These are phyloP conservation scores for Diarsia brunnea DNA, from an alignment of 2,888 invertebrate genomes.

Conservation along the genomic window DNA sequence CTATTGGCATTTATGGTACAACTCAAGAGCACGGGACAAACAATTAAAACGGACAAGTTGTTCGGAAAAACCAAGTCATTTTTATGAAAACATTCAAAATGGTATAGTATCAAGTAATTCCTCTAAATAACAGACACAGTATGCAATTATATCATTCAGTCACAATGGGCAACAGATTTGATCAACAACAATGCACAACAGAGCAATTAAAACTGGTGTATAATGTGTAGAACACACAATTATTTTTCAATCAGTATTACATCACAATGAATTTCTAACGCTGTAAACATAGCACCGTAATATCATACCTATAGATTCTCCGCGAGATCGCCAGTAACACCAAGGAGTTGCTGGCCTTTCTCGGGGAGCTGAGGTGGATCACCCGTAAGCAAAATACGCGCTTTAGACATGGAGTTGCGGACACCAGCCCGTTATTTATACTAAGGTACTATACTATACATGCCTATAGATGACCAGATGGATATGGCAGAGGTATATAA, in stretches of 20 bases:
- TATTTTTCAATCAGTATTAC: constrained; percentile 14
- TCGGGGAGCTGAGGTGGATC: too few species aligned
- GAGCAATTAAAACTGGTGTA: constrained; percentile 25
- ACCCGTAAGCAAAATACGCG: too few species aligned
- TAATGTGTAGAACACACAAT: constrained; percentile 1
- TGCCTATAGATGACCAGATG: not conserved
- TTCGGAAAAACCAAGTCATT: not conserved
- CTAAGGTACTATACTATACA: too few species aligned
- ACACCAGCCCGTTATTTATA: too few species aligned
- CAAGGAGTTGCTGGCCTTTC: too few species aligned
- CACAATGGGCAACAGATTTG: constrained; percentile 34
- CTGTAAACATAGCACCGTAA: not conserved
- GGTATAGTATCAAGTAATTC: constrained; percentile 13
- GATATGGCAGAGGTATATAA: not conserved
- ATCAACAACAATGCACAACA: constrained; percentile 19
- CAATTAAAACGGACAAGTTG: not conserved
- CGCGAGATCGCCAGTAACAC: too few species aligned
- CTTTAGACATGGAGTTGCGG: too few species aligned
- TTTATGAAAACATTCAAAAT: not conserved
- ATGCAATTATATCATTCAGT: constrained; percentile 34
- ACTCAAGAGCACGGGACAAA: not conserved
- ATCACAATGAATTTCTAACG: constrained; percentile 2
- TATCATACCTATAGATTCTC: not conserved
- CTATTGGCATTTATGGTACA: too few species aligned
- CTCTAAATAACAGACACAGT: not conserved